These are phyloP conservation scores for Octodon degus DNA, from an alignment of 2,113 vertebrate species.

Conservation along the genomic window DNA sequence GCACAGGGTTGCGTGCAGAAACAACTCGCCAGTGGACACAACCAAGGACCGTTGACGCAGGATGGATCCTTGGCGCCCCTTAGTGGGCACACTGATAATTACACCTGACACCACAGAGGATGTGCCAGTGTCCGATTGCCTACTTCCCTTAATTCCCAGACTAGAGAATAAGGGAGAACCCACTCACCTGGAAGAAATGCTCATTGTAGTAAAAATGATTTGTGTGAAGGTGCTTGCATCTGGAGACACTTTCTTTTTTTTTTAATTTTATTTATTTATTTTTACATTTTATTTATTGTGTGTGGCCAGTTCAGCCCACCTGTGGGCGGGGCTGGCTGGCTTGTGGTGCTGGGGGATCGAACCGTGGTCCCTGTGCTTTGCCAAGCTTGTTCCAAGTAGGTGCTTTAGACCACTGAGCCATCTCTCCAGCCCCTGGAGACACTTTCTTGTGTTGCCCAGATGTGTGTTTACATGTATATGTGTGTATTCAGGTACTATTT, in stretches of 20 bases:
- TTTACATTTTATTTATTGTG: too few species aligned
- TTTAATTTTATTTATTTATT: too few species aligned
- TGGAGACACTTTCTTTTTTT: background rate
- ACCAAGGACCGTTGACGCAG: background rate
- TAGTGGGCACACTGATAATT: constrained; percentile 68
- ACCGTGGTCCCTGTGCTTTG: too few species aligned
- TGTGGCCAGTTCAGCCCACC: too few species aligned
- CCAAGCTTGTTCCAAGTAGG: too few species aligned
- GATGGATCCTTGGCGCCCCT: constrained; percentile 68
- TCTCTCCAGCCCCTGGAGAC: too few species aligned
- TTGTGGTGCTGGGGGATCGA: too few species aligned
- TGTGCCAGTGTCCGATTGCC: background rate
- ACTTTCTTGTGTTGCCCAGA: background rate
- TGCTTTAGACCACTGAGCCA: too few species aligned
- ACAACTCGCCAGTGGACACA: background rate
- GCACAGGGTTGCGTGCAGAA: background rate
- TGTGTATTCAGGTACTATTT: background rate
- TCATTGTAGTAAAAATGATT: background rate
- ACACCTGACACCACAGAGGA: background rate
- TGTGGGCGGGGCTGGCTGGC: too few species aligned
- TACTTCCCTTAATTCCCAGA: background rate
- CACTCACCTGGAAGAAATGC: background rate
- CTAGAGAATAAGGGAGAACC: background rate
- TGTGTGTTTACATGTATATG: background rate
- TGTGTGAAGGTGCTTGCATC: background rate